Evolutionary conservation across 2,113 vertebrate genomes (phyloP).

Genomic region (Nothocercus julius): DNA sequence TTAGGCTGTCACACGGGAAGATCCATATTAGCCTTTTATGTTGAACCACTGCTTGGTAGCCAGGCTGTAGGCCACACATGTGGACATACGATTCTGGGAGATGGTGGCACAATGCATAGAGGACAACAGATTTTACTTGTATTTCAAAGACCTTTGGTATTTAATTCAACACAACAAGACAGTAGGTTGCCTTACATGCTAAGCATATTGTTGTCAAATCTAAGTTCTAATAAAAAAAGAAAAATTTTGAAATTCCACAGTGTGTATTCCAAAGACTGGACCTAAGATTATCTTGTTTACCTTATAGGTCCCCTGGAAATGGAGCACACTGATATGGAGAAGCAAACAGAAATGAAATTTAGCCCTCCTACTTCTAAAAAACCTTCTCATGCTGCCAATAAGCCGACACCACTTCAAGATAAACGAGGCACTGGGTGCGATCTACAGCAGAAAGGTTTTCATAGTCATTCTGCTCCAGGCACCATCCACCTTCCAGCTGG

Average conservation of each 20-base stretch:
- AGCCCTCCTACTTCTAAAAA: constrained; percentile 36
- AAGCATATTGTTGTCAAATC: not conserved
- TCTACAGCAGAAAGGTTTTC: not conserved
- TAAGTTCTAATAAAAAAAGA: not conserved
- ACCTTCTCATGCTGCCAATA: not conserved
- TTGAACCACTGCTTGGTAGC: not conserved
- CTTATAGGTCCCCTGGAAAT: not conserved
- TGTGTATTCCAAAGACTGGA: not conserved
- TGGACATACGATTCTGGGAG: not conserved
- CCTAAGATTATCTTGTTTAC: not conserved
- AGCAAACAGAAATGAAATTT: constrained; percentile 8
- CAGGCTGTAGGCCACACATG: too few relatives aligned
- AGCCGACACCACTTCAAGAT: not conserved
- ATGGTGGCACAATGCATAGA: too few relatives aligned
- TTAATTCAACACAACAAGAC: not conserved
- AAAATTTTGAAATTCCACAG: not conserved
- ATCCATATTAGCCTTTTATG: too few relatives aligned
- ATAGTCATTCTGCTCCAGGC: not conserved
- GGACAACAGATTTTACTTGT: too few relatives aligned
- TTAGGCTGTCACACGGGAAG: not conserved
- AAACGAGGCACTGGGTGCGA: not conserved
- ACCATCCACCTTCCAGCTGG: not conserved
- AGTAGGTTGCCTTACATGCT: not conserved
- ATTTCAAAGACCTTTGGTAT: not conserved
- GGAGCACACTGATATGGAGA: not conserved